Evolutionary conservation across 2,888 invertebrate genomes (phyloP).

Genomic region (Lycophotia porphyrea): DNA sequence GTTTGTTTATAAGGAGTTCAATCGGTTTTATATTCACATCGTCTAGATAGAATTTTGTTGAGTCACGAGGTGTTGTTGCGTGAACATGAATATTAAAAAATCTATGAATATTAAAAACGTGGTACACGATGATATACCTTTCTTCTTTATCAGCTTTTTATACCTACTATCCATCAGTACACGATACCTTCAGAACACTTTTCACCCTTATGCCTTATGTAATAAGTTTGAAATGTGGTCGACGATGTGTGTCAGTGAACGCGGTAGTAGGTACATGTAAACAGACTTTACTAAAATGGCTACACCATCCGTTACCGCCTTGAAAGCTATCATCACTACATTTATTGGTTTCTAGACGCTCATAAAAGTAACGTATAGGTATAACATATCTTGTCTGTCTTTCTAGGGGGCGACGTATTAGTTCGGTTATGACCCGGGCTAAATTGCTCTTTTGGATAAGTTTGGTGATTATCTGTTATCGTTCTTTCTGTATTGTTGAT

Average conservation of each 20-base stretch:
- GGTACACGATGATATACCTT: background rate
- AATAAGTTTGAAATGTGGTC: too few relatives aligned
- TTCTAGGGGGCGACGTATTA: constrained; percentile 64
- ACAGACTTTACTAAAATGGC: constrained; percentile 34
- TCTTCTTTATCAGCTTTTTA: background rate
- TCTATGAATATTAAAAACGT: constrained; percentile 15
- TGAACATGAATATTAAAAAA: constrained; percentile 18
- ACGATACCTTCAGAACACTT: too few relatives aligned
- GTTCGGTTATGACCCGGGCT: constrained; percentile 63
- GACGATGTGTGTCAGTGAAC: too few relatives aligned
- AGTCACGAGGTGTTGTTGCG: background rate
- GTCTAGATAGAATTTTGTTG: constrained; percentile 6
- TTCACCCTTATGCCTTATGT: background rate
- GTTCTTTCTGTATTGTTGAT: constrained; percentile 67
- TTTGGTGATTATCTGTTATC: constrained; percentile 67
- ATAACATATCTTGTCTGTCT: constrained; percentile 58
- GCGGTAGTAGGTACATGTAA: constrained; percentile 5
- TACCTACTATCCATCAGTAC: background rate
- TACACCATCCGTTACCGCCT: constrained; percentile 51
- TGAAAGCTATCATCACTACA: constrained; percentile 64
- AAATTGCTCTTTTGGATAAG: constrained; percentile 64
- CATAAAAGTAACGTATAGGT: constrained; percentile 81
- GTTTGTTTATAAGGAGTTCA: constrained; percentile 1
- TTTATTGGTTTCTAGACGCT: constrained; percentile 73
- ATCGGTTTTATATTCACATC: background rate